These are phyloP conservation scores for Eumaeus atala DNA, from an alignment of 1,140 invertebrate genomes.

Conservation along the genomic window DNA sequence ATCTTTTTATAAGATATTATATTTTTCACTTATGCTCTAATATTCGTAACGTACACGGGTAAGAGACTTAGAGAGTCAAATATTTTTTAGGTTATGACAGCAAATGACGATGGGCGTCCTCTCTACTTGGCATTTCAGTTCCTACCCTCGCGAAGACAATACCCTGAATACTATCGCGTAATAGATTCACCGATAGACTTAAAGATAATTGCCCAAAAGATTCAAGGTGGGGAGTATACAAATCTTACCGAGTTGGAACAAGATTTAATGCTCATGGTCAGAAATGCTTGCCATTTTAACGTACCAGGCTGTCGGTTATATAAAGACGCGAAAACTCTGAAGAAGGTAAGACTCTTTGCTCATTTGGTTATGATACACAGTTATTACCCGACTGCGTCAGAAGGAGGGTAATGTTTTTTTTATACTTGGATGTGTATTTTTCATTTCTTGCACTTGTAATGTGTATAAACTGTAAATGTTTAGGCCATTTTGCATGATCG, in stretches of 20 bases:
- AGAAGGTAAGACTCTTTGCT: constrained; percentile 78
- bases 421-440: too few relatives aligned
- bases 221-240: constrained; percentile 88
- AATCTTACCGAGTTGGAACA: constrained; percentile 89
- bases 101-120: constrained; percentile 85
- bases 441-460: too few relatives aligned
- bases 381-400: too few relatives aligned
- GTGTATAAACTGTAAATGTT: too few relatives aligned
- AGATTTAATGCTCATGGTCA: constrained; percentile 92
- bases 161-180: constrained; percentile 97
- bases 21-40: too few relatives aligned
- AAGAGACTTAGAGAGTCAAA: neutral
- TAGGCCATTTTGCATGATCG: too few relatives aligned
- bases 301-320: constrained; percentile 97
- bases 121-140: constrained; percentile 91
- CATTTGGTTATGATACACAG: constrained; percentile 1
- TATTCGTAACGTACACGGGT: too few relatives aligned
- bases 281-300: constrained; percentile 97
- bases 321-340: constrained; percentile 93
- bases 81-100: constrained; percentile 80
- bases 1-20: neutral
- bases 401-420: too few relatives aligned
- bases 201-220: constrained; percentile 92
- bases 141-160: constrained; percentile 91
- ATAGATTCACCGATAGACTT: constrained; percentile 97